phyloP scores from a whole-genome alignment of 2,888 invertebrate genomes.

The Lordiphosa fenestrarum region DNA sequence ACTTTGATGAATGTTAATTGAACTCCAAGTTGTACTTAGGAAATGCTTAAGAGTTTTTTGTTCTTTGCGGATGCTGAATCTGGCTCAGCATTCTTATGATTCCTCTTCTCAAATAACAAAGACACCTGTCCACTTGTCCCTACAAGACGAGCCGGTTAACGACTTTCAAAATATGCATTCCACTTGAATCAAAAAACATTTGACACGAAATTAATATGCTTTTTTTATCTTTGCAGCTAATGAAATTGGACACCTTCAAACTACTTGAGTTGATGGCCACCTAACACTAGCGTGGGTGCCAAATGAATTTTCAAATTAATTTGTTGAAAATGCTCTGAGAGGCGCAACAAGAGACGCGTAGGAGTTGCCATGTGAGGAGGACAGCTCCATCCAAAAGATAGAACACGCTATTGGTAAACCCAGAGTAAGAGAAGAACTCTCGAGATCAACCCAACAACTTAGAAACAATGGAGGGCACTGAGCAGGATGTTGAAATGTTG shows the following conservation, averaged over 20 bases:
- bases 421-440: constrained; percentile 21
- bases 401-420: constrained; percentile 10
- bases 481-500: constrained; percentile 54
- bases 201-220: constrained; percentile 37
- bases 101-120: background rate
- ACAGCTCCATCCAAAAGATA: constrained; percentile 20
- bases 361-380: constrained; percentile 34
- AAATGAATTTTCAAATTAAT: constrained; percentile 37
- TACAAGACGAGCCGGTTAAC: constrained; percentile 19
- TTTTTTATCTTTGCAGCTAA: constrained; percentile 60
- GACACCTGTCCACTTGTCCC: constrained; percentile 37
- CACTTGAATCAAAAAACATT: constrained; percentile 12
- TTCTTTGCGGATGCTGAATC: constrained; percentile 59
- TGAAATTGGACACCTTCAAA: constrained; percentile 55
- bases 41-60: constrained; percentile 40
- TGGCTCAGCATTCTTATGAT: constrained; percentile 14
- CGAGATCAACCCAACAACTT: background rate
- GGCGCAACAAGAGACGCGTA: constrained; percentile 25
- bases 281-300: constrained; percentile 43
- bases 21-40: constrained; percentile 48
- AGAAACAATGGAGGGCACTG: constrained; percentile 50
- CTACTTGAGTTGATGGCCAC: constrained; percentile 29
- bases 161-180: constrained; percentile 38
- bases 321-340: constrained; percentile 19
- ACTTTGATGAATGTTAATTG: constrained; percentile 70